A percentile compares a stretch with the other conserved stretches of the same genome.
Evolutionary conservation across 2,113 vertebrate species (phyloP).

Genomic region (Cairina moschata): DNA sequence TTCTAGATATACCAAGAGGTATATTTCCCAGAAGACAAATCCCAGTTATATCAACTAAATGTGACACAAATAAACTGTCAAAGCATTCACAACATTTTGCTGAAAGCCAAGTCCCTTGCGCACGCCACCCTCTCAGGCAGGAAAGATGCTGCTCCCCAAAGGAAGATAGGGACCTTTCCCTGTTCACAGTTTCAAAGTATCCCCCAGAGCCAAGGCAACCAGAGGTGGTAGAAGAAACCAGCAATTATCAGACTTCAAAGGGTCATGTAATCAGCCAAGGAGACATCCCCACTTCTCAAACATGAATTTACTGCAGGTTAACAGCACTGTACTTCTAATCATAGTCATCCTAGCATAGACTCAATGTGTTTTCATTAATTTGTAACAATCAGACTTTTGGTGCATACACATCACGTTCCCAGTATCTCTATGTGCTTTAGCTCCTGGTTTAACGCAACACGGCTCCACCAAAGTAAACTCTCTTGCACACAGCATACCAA

Average conservation of each 20-base stretch:
- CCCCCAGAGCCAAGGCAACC: neutral
- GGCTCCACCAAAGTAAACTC: neutral
- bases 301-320: neutral
- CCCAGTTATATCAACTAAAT: neutral
- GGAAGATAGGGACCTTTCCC: neutral
- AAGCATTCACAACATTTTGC: neutral
- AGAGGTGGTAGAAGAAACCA: neutral
- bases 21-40: neutral
- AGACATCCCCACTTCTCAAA: neutral
- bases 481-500: neutral
- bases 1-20: neutral
- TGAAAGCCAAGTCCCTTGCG: neutral
- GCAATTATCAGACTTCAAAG: neutral
- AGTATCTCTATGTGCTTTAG: neutral
- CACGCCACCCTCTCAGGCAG: neutral
- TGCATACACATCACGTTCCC: neutral
- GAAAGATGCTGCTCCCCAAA: neutral
- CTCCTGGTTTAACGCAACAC: neutral
- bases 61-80: neutral
- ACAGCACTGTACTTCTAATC: neutral
- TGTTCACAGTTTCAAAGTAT: neutral
- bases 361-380: neutral
- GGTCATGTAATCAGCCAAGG: neutral
- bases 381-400: neutral
- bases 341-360: neutral